A percentile compares a stretch with the other conserved stretches of the same genome.
phyloP scores from a whole-genome alignment of 2,113 vertebrate genomes.

The Anarrhichthys ocellatus region DNA sequence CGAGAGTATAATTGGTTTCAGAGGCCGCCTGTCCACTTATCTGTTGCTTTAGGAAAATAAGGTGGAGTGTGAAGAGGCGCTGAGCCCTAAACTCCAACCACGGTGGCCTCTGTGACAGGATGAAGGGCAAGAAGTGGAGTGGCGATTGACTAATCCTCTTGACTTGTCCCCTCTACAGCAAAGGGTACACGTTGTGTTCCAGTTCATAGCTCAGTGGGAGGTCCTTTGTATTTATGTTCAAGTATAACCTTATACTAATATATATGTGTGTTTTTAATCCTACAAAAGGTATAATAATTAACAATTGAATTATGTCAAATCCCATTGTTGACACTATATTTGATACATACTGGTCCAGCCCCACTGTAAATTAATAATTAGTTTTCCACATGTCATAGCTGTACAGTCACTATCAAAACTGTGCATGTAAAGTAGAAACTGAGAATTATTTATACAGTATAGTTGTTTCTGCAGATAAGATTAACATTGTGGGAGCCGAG shows the following conservation, averaged over 20 bases:
- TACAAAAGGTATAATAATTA: background rate
- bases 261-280: background rate
- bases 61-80: slow-evolving; percentile 23
- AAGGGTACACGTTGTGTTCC: background rate
- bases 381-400: background rate
- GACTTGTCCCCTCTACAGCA: background rate
- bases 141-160: slow-evolving; percentile 36
- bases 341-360: background rate
- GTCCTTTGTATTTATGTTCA: slow-evolving; percentile 9
- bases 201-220: background rate
- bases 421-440: background rate
- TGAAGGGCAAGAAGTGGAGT: slow-evolving; percentile 35
- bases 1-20: slow-evolving; percentile 9
- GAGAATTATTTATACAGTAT: background rate
- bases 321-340: background rate
- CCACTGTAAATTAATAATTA: background rate
- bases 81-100: slow-evolving; percentile 13
- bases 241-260: background rate
- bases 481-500: slow-evolving; percentile 6
- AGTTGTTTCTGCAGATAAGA: background rate
- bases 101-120: slow-evolving; percentile 25
- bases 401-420: background rate
- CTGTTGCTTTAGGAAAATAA: slow-evolving; percentile 29
- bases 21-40: slow-evolving; percentile 14
- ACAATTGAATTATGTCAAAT: background rate